Base-by-base conservation (phyloP, 2,113 vertebrate species). In the Ictidomys tridecemlineatus region DNA sequence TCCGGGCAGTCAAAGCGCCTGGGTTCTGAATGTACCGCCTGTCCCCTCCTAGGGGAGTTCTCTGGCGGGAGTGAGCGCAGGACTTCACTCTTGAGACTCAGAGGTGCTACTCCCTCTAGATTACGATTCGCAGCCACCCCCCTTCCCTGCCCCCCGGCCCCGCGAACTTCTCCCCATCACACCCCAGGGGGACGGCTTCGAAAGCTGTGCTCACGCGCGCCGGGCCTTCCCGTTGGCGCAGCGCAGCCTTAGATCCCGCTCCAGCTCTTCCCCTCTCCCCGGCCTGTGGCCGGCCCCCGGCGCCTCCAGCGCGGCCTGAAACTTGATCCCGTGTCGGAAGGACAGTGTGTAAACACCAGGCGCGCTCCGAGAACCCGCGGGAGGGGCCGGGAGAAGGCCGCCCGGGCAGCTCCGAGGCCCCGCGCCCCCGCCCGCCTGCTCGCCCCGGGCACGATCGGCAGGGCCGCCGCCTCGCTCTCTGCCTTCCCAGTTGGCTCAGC, bases 261-360 rank as follows among this genome's bases (percentile, higher is more conserved):
- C 94, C 96, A 96, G 53, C 53, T 86, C 87, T 86, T 96, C 53
- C 91, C 82, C 69, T 76, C 48, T 32, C 90, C 86, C 70, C 56
- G 93, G 77, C 95, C 95, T 93, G 95, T 79, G 89, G 94, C 96
- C 83, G 87, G 28, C 94, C 97, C 96, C 87, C 45, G 69, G 93
- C 65, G 93, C 95, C 95, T 95, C 87, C 92, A 97, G 97, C 85
- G 85, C 78, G 91, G 97, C 93, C 98, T 97, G 97, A 97, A 98
- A 98, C 96, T 96, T 97, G 97, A 98, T 98, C 97, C 96, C 91
- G 97, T 96, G 96, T 98, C 97, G 95, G 97, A 98, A 98, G 96
- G 98, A 97, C 97, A 83, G 95, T 96, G 94, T 97, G 97, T 98
- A 98, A 98, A 98, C 97, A 97, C 95, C 94, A 80, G 85, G 78